Conservation (phyloP, 1,140 invertebrate genomes). For the Potamilus streckersoni region DNA sequence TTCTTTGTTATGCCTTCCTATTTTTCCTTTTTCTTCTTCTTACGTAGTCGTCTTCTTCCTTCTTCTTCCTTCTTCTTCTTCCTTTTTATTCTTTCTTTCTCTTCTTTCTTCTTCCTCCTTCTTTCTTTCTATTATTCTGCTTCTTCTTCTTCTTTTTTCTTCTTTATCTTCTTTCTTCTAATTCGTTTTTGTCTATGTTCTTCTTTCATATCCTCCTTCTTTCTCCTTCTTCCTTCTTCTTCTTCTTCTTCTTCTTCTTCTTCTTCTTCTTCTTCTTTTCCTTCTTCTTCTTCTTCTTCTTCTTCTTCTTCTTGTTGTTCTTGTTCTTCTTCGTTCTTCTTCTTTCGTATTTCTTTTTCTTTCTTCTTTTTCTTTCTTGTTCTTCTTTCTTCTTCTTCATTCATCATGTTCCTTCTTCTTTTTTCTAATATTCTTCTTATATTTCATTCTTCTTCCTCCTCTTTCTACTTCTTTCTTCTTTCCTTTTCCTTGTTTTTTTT, state of each 20-base stretch:
- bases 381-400: neutral
- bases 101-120: neutral
- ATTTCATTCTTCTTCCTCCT: neutral
- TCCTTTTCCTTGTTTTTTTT: neutral
- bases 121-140: too few relatives aligned
- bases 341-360: conserved; percentile 5
- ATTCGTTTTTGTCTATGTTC: neutral
- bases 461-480: neutral
- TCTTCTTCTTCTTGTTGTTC: neutral
- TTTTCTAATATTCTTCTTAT: neutral
- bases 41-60: neutral
- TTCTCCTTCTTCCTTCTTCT: neutral
- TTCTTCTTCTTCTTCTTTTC: conserved; percentile 1
- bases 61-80: neutral
- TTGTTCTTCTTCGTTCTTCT: neutral
- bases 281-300: conserved; percentile 6
- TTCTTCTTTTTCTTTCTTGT: neutral
- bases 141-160: neutral
- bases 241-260: conserved; percentile 5
- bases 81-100: neutral
- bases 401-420: neutral
- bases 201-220: neutral
- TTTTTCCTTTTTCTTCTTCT: neutral
- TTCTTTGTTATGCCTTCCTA: neutral
- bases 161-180: neutral